A percentile compares a stretch with the other conserved stretches of the same genome.
Conservation (phyloP, 2,888 invertebrate genomes). For the Acanthopleura granulata region DNA sequence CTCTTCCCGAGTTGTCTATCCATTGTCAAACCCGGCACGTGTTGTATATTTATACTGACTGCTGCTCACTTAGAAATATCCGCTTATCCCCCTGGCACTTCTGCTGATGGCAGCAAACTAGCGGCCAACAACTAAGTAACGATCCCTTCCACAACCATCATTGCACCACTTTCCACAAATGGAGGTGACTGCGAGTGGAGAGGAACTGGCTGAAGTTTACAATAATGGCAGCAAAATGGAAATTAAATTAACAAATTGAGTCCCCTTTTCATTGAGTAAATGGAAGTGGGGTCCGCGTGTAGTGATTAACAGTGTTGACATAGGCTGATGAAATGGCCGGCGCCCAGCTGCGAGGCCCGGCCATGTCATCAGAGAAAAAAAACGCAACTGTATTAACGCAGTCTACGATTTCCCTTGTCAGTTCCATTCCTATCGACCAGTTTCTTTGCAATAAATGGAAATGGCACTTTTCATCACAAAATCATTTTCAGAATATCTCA, state of each 20-base stretch:
- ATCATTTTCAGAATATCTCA: not conserved
- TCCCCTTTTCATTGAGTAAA: conserved; percentile 15
- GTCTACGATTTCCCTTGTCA: not conserved
- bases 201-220: not conserved
- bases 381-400: not conserved
- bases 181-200: not conserved
- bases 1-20: too few species aligned
- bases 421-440: not conserved
- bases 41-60: too few species aligned
- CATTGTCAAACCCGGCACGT: too few species aligned
- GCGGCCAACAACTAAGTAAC: conserved; percentile 1
- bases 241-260: conserved; percentile 20
- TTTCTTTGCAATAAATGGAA: not conserved
- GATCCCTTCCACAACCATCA: not conserved
- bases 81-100: not conserved
- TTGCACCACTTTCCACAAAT: conserved; percentile 2
- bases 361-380: too few species aligned
- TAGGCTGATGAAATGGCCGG: not conserved
- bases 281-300: not conserved
- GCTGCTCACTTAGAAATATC: too few species aligned
- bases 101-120: not conserved
- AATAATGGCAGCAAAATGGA: conserved; percentile 16
- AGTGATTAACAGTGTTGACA: conserved; percentile 16
- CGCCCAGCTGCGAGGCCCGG: not conserved
- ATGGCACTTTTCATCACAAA: not conserved